Base-by-base conservation (phyloP, 2,113 vertebrate species). In the Galbula dea region DNA sequence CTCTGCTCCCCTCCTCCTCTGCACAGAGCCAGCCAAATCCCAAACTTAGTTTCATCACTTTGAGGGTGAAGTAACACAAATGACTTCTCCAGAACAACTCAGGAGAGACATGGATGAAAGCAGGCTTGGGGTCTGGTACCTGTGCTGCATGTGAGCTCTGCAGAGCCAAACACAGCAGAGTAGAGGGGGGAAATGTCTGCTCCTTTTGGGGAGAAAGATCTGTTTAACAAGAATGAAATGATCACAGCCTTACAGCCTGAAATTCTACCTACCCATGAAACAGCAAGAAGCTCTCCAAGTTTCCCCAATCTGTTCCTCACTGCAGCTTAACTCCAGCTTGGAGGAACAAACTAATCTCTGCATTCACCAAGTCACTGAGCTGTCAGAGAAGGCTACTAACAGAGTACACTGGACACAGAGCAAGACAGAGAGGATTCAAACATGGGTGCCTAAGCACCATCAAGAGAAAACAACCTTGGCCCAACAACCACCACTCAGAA, bases 301-400 rank as follows among this genome's bases (percentile, higher is more conserved):
- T 96, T 85, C 86, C 95, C 96, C 91, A 59, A n/a, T n/a, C 71
- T 32, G 89, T 89, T 43, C 95, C 95, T 39, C 92, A 88, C 80
- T 37, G 66, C 65, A 66, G 83, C 90, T 88, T 69, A 88, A 61
- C 3, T 3, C 82, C 12, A 3, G 49, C 76, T 93, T 92, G 77
- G 83, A 96, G 83, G 65, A 95, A 95, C 83, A 94, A 88, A 83
- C 83, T 81, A 67, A 74, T 68, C 80, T 78, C 83, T 16, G n/a
- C 54, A 29, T 61, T 83, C 79, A 66, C 23, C 0, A 2, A 86
- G 66, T 10, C 83, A 59, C 76, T 24, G 65, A 88, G 79, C 83
- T 63, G 61, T 82, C 15, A 2, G 55, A 74, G 48, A 45, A 67
- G 52, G 61, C 86, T 90, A 69, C 92, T 94, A 90, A 77, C 83